phyloP scores from a whole-genome alignment of 2,888 invertebrate genomes.

The Epirrhoe alternata region DNA sequence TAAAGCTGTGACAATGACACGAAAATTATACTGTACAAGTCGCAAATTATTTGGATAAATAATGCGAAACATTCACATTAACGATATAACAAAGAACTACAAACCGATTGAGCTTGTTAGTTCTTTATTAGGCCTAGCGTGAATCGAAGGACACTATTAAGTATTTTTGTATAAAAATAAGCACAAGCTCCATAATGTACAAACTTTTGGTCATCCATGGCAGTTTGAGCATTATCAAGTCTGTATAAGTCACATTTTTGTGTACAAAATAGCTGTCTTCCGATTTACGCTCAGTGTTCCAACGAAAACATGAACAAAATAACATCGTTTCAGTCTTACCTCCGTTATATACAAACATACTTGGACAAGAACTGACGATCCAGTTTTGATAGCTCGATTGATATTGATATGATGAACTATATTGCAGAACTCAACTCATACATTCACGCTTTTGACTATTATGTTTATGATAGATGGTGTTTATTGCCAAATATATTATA shows the following conservation, averaged over 20 bases:
- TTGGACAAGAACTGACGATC: conserved; percentile 62
- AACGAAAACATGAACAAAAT: conserved; percentile 47
- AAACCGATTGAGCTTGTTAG: conserved; percentile 4
- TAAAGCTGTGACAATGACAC: conserved; percentile 37
- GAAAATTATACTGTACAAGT: conserved; percentile 29
- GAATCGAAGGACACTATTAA: conserved; percentile 1
- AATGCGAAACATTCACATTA: conserved; percentile 22
- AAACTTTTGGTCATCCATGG: neutral
- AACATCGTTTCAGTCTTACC: conserved; percentile 74
- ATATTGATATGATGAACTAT: conserved; percentile 27
- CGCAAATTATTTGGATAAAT: conserved; percentile 36
- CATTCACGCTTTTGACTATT: neutral
- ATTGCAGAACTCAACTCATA: conserved; percentile 1
- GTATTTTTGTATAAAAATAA: neutral
- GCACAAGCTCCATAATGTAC: neutral
- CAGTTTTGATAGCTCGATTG: conserved; percentile 29
- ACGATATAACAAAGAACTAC: conserved; percentile 5
- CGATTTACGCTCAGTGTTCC: conserved; percentile 16
- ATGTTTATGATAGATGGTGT: conserved; percentile 4
- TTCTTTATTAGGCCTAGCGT: conserved; percentile 4
- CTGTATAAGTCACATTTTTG: conserved; percentile 4
- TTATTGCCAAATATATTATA: neutral
- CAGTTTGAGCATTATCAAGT: neutral
- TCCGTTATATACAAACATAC: conserved; percentile 75
- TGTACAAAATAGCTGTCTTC: conserved; percentile 6